Conservation (phyloP, 2,113 vertebrate genomes). For the Percina caprodes region DNA sequence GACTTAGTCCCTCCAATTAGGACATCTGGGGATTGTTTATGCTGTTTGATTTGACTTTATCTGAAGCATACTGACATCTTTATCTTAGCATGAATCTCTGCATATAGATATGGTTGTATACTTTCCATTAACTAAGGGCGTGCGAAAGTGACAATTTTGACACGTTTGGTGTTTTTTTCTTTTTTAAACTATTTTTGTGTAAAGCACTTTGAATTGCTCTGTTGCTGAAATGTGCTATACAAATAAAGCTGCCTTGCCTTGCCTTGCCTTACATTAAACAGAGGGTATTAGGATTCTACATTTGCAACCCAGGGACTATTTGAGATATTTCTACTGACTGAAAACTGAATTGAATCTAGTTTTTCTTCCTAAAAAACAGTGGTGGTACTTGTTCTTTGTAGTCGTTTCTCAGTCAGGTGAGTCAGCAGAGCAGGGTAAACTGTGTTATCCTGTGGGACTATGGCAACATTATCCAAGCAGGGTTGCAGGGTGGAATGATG, state of each 20-base stretch:
- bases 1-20: no score
- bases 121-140: neutral
- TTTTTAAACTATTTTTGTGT: no score
- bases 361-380: neutral
- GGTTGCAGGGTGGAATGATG: slow-evolving; percentile 39
- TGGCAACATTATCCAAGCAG: slow-evolving; percentile 31
- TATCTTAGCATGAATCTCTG: neutral
- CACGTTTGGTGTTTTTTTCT: no score
- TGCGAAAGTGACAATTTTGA: neutral
- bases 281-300: neutral
- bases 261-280: no score
- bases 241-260: no score
- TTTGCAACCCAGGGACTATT: neutral
- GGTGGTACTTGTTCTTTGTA: neutral
- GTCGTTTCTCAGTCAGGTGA: slow-evolving; percentile 49
- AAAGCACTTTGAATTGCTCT: no score
- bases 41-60: no score
- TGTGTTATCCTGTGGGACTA: slow-evolving; percentile 30
- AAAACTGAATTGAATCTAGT: neutral
- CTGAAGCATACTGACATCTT: neutral
- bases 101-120: neutral
- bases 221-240: no score
- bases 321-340: neutral
- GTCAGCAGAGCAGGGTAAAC: slow-evolving; percentile 43
- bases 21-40: no score